Evolutionary conservation across 2,113 vertebrate genomes (phyloP).

Genomic region (Macquaria australasica): DNA sequence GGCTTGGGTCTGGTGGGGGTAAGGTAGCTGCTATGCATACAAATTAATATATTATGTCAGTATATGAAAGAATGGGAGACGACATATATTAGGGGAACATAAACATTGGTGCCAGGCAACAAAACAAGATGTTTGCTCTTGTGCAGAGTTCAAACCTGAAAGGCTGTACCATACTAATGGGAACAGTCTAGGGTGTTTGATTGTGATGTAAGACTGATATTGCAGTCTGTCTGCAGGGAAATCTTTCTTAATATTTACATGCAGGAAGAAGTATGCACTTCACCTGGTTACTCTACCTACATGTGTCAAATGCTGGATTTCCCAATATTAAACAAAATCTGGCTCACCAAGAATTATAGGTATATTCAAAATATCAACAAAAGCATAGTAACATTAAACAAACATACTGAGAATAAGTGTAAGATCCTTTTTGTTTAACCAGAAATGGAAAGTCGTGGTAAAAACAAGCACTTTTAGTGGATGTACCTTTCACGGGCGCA

Average conservation of each 20-base stretch:
- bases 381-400: neutral
- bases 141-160: constrained; percentile 54
- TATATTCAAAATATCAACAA: neutral
- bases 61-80: constrained; percentile 55
- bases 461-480: too few species aligned
- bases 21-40: constrained; percentile 64
- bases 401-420: too few species aligned
- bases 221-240: constrained; percentile 13
- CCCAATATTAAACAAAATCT: neutral
- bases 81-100: constrained; percentile 60
- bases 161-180: constrained; percentile 13
- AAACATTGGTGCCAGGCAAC: constrained; percentile 62
- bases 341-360: neutral
- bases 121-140: constrained; percentile 67
- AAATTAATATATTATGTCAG: constrained; percentile 74
- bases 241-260: too few species aligned
- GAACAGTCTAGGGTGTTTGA: constrained; percentile 11
- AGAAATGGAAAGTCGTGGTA: too few species aligned
- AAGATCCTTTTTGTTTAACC: too few species aligned
- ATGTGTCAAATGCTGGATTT: neutral
- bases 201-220: constrained; percentile 22
- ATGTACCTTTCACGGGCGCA: too few species aligned
- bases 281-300: neutral
- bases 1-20: constrained; percentile 53
- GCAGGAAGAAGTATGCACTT: neutral